These are phyloP conservation scores for Luffia ferchaultella DNA, from an alignment of 2,888 invertebrate genomes.

Conservation along the genomic window DNA sequence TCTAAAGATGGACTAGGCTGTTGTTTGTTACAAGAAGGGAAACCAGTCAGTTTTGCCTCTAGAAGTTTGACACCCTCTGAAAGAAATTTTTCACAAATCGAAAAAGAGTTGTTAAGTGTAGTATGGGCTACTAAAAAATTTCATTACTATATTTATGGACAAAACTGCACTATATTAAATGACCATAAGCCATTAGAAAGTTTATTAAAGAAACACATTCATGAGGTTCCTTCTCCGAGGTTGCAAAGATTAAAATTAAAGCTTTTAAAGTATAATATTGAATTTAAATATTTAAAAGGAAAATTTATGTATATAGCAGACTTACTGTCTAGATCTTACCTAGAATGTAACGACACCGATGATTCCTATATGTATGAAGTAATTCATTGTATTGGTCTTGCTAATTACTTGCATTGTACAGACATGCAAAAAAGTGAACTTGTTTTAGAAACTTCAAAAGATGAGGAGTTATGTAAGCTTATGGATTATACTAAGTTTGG, in stretches of 20 bases:
- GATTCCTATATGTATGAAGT: no score
- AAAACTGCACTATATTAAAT: slow-evolving; percentile 15
- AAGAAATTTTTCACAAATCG: slow-evolving; percentile 24
- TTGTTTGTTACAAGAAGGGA: background rate
- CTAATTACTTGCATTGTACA: no score
- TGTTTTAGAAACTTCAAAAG: no score
- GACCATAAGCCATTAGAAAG: slow-evolving; percentile 28
- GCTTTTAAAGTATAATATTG: no score
- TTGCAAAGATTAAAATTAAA: slow-evolving; percentile 22
- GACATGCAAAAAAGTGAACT: no score
- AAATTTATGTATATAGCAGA: no score
- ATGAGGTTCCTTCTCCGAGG: slow-evolving; percentile 20
- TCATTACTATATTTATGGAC: slow-evolving; percentile 23
- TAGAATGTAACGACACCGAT: no score
- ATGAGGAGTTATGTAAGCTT: slow-evolving; percentile 10
- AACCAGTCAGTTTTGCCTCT: background rate
- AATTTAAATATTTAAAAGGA: no score
- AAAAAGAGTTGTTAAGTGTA: slow-evolving; percentile 30
- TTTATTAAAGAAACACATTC: slow-evolving; percentile 20
- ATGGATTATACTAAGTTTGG: slow-evolving; percentile 9
- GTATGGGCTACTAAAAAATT: slow-evolving; percentile 26
- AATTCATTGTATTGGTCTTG: no score
- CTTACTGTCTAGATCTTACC: no score
- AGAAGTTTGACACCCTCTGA: background rate
- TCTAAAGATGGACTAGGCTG: background rate